These are phyloP conservation scores for Acanthornis magna DNA, from an alignment of 2,797 vertebrate species.

Conservation along the genomic window DNA sequence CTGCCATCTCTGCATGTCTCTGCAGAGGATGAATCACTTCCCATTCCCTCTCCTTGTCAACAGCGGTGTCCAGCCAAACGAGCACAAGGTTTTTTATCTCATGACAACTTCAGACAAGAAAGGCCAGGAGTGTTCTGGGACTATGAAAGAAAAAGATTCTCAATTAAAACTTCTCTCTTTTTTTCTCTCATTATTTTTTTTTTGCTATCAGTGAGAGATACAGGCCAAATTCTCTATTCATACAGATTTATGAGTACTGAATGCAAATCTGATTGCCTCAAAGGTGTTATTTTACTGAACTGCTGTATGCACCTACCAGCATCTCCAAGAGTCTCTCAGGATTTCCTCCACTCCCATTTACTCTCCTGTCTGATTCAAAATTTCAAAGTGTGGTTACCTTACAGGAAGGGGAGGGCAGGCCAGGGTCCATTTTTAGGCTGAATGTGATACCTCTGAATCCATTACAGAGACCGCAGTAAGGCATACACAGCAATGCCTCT, in stretches of 20 bases:
- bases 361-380: not conserved
- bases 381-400: not conserved
- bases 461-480: not conserved
- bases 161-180: not conserved
- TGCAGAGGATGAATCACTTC: rapidly evolving
- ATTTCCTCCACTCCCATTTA: not conserved
- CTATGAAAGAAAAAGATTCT: not conserved
- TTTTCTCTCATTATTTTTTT: not conserved
- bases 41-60: not conserved
- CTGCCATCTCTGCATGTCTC: not conserved
- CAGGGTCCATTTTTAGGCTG: not conserved
- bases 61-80: not conserved
- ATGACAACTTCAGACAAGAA: not conserved
- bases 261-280: not conserved
- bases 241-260: not conserved
- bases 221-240: not conserved
- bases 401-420: not conserved
- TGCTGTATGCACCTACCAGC: not conserved
- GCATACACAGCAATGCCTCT: not conserved
- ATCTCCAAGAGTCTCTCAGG: not conserved
- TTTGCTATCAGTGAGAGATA: not conserved
- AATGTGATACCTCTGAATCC: not conserved
- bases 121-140: not conserved
- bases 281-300: not conserved
- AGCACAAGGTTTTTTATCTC: not conserved